These are phyloP conservation scores for Hypsibius dujardini DNA, from an alignment of 1,140 invertebrate genomes.

Conservation along the genomic window DNA sequence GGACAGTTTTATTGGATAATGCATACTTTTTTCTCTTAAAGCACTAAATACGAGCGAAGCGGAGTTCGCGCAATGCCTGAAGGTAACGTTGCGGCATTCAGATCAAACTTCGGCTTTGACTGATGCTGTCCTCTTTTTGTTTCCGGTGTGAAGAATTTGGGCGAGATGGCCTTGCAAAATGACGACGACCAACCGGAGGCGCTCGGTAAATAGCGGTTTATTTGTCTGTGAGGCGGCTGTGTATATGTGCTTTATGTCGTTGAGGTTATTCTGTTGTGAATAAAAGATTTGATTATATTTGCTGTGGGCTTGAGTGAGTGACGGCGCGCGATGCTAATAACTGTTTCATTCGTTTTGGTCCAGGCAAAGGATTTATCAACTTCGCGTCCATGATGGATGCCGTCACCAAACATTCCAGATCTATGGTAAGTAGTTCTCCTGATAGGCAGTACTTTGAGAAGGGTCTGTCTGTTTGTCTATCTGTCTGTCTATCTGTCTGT, in stretches of 20 bases:
- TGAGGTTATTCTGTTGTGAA: not conserved
- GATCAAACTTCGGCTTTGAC: no score
- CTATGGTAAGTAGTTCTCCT: not conserved
- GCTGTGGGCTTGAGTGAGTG: not conserved
- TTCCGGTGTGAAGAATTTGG: not conserved
- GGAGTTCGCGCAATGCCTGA: constrained; percentile 2
- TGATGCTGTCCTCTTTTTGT: no score
- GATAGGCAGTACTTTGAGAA: not conserved
- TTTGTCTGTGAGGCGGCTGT: not conserved
- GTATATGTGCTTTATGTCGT: not conserved
- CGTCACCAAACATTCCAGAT: constrained; percentile 12
- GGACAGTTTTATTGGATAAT: not conserved
- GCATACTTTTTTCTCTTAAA: constrained; percentile 13
- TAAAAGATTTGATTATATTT: no score
- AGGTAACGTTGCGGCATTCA: no score
- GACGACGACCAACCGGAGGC: constrained; percentile 13
- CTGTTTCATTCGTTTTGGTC: not conserved
- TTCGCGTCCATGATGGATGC: constrained; percentile 10
- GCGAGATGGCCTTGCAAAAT: constrained; percentile 6
- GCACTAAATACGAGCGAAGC: constrained; percentile 6
- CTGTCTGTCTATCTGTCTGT: no score
- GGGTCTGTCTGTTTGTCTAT: no score
- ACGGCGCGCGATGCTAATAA: not conserved
- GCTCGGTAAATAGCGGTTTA: not conserved
- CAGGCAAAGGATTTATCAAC: constrained; percentile 14